Evolutionary conservation across 2,797 vertebrate species (phyloP), one percentile per base, ranked within the genome.

Genomic region (Labeo calbasu): DNA sequence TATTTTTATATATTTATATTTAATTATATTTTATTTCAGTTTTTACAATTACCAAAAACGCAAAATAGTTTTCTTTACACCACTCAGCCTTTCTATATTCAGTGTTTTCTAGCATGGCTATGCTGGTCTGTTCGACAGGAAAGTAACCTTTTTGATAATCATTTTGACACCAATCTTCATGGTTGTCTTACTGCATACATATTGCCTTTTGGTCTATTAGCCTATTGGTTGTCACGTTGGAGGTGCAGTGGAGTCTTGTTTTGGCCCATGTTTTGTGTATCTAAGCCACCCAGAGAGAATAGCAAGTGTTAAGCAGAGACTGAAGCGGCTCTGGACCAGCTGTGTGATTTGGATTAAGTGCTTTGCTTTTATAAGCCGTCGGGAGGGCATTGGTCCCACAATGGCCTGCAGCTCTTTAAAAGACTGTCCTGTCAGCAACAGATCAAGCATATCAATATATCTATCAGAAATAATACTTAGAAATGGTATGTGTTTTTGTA

Each of bases 331-430:
- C 12, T 50, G 32, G 63, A 73, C 68, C 81, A 72, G 61, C 70
- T 82, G 79, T 69, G 12, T 53, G 66, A 32, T 17, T 63, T 65
- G 88, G 88, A 89, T 91, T 90, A 84, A 55, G 32, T 79, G 84
- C 72, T 87, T 51, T 77, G 48, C 73, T 85, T 87, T 86, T 78
- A 84, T 83, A 86, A 78, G 66, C 73, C 81, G 76, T 86, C 53
- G 21, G 13, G n/a, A 81, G 51, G 40, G 51, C 83, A 76, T 51
- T 77, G 32, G 53, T 79, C 43, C 53, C 68, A 57, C 71, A 5
- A 40, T 82, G 55, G 48, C 50, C 48, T 86, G 69, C 59, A 65
- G 32, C 32, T 57, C 40, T 65, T 50, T 48, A 81, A 7, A 61
- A 61, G 21, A 50, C 71, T 46, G 25, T 79, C n/a, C 55, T 57